Conservation (phyloP, 2,888 invertebrate genomes). For the Panorpa germanica region DNA sequence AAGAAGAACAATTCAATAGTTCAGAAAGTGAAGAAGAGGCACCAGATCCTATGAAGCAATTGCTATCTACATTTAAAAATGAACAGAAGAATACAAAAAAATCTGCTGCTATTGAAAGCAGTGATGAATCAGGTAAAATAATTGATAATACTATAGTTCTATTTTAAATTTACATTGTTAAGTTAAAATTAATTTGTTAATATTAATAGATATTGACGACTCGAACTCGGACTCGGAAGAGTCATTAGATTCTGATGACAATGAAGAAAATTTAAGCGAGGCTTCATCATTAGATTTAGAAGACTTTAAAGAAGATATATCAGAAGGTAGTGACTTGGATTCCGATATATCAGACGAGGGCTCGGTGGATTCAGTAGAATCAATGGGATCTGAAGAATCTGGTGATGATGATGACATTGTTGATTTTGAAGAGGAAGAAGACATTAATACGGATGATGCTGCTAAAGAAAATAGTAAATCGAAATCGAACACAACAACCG, state of each 20-base stretch:
- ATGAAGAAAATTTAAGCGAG: no score
- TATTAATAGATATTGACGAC: no score
- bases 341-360: slow-evolving; percentile 13
- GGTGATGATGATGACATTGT: slow-evolving; percentile 13
- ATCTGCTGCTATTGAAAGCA: slow-evolving; percentile 21
- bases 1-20: slow-evolving; percentile 20
- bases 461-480: slow-evolving; percentile 9
- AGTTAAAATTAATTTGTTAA: no score
- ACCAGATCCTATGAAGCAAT: slow-evolving; percentile 27
- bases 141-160: no score
- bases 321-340: no score
- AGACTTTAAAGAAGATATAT: no score
- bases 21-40: slow-evolving; percentile 31
- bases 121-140: slow-evolving; percentile 17
- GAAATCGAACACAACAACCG: slow-evolving; percentile 9
- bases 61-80: slow-evolving; percentile 30
- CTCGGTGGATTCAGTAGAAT: slow-evolving; percentile 11
- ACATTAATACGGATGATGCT: slow-evolving; percentile 12
- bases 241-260: no score
- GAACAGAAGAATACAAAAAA: slow-evolving; percentile 14
- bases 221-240: no score
- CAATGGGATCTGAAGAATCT: slow-evolving; percentile 4
- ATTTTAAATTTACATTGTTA: no score
- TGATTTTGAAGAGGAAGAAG: slow-evolving; percentile 12
- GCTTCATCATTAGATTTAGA: no score